Evolutionary conservation across 1,140 invertebrate species (phyloP).

Genomic region (Microvelia longipes): DNA sequence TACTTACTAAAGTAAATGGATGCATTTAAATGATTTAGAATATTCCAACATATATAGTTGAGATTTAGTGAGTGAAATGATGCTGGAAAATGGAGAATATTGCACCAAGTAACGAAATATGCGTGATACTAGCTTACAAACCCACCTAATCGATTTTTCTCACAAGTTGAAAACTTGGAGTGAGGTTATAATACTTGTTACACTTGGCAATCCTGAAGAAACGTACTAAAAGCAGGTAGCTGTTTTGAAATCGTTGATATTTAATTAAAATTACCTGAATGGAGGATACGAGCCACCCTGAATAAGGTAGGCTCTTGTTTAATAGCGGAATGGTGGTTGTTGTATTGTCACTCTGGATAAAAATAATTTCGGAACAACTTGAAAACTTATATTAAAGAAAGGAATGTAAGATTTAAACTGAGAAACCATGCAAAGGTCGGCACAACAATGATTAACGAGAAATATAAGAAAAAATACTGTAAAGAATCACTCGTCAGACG

Average conservation of each 20-base stretch:
- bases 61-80: too few species aligned
- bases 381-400: background rate
- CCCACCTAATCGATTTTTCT: background rate
- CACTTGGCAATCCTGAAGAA: too few species aligned
- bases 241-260: background rate
- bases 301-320: background rate
- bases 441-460: background rate
- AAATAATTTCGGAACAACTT: background rate
- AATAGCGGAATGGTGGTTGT: background rate
- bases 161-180: background rate
- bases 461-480: background rate
- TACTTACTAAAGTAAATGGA: background rate
- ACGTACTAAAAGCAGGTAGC: too few species aligned
- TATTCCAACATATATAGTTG: too few species aligned
- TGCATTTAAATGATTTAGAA: background rate
- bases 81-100: too few species aligned
- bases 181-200: background rate
- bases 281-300: background rate
- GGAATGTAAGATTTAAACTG: background rate
- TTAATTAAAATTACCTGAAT: background rate
- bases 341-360: background rate
- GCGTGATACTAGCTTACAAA: background rate
- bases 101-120: background rate
- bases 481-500: too few species aligned
- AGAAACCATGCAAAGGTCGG: background rate